A percentile compares a stretch with the other conserved stretches of the same genome.
Conservation (phyloP, 2,888 invertebrate genomes). For the Xestia sexstrigata region DNA sequence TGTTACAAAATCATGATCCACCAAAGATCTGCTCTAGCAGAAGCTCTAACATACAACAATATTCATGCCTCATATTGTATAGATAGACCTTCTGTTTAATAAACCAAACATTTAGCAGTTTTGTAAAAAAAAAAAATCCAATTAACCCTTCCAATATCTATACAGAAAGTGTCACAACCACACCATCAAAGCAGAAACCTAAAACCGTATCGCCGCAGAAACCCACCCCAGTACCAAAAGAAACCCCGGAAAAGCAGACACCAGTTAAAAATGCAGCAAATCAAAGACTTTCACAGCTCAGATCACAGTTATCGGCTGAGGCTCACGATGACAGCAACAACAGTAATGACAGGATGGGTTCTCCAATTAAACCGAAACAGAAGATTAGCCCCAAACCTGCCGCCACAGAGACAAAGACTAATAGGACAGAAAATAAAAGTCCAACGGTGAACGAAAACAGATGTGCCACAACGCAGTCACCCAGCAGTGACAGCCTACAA, state of each 20-base stretch:
- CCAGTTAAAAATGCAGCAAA: constrained; percentile 80
- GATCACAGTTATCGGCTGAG: constrained; percentile 76
- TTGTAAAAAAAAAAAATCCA: background rate
- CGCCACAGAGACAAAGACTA: constrained; percentile 71
- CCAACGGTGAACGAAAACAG: constrained; percentile 77
- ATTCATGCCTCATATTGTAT: background rate
- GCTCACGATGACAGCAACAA: constrained; percentile 68
- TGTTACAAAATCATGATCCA: background rate
- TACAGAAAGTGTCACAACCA: constrained; percentile 65
- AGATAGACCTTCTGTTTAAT: background rate
- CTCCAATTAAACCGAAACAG: constrained; percentile 65
- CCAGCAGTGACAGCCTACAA: constrained; percentile 81
- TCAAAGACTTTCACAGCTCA: constrained; percentile 77
- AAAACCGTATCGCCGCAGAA: constrained; percentile 63
- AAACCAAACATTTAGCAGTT: background rate
- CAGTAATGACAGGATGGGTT: constrained; percentile 65
- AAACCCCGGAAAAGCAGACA: constrained; percentile 59
- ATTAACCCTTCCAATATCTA: constrained; percentile 7
- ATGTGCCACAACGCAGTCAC: constrained; percentile 77
- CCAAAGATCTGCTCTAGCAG: background rate
- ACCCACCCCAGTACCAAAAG: constrained; percentile 35
- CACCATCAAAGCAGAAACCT: constrained; percentile 66
- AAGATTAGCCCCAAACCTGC: constrained; percentile 72
- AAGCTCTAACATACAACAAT: background rate
- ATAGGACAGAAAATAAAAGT: constrained; percentile 72